These are phyloP conservation scores for Scyliorhinus canicula DNA, from an alignment of 2,797 vertebrate species.

Conservation along the genomic window DNA sequence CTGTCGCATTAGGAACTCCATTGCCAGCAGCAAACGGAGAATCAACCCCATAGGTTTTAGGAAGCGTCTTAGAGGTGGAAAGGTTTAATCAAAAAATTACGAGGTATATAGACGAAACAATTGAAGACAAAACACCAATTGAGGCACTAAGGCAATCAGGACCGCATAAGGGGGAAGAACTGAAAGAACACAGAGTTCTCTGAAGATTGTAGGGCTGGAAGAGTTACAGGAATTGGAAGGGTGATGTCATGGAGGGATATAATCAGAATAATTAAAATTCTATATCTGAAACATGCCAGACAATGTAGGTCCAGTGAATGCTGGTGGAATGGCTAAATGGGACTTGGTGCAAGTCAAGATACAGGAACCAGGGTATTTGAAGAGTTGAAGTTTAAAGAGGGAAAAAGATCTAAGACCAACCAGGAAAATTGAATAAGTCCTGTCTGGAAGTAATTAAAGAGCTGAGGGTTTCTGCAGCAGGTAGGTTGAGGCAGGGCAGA, in stretches of 20 bases:
- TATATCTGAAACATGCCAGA: not conserved
- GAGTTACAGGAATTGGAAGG: not conserved
- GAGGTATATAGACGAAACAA: not conserved
- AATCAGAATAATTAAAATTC: too few relatives aligned
- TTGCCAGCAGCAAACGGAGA: too few relatives aligned
- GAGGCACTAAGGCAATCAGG: not conserved
- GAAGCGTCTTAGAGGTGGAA: not conserved
- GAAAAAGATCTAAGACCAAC: not conserved
- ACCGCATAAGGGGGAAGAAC: not conserved
- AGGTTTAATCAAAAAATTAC: not conserved
- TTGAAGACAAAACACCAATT: not conserved
- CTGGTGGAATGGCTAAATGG: not conserved
- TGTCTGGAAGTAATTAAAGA: not conserved
- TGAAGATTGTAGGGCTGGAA: not conserved
- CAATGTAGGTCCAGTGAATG: not conserved
- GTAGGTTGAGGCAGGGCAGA: not conserved
- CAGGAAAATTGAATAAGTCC: not conserved
- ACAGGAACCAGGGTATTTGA: not conserved
- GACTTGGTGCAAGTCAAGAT: not conserved
- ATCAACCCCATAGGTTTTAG: too few relatives aligned
- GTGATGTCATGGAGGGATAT: too few relatives aligned
- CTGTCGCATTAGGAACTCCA: too few relatives aligned
- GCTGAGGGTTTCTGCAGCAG: not conserved
- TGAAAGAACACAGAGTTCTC: not conserved
- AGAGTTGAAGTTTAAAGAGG: not conserved